phyloP scores from a whole-genome alignment of 2,113 vertebrate genomes.

The Corythoichthys intestinalis region DNA sequence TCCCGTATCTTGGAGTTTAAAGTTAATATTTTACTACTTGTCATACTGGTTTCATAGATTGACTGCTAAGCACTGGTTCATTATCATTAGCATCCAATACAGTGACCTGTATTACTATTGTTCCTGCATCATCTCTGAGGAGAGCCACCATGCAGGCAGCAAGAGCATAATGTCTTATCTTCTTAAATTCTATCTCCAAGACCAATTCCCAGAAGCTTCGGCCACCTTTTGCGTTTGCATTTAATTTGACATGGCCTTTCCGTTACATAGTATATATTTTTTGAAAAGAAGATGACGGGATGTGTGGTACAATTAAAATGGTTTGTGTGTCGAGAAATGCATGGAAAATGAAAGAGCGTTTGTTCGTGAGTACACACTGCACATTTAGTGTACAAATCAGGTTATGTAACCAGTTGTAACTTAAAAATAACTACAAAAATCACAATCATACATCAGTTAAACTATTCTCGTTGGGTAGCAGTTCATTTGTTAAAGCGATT shows the following conservation, averaged over 20 bases:
- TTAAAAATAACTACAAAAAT: too few relatives aligned
- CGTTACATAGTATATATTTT: conserved; percentile 61
- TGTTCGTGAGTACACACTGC: too few relatives aligned
- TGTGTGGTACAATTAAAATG: too few relatives aligned
- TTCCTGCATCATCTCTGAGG: conserved; percentile 57
- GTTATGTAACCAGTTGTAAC: too few relatives aligned
- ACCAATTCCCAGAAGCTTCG: conserved; percentile 40
- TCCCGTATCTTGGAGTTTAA: conserved; percentile 67
- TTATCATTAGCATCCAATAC: conserved; percentile 67
- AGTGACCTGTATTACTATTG: conserved; percentile 50
- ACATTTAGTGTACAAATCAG: too few relatives aligned
- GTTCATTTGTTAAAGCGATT: too few relatives aligned
- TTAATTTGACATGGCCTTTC: conserved; percentile 63
- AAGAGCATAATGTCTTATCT: conserved; percentile 40
- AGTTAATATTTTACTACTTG: conserved; percentile 70
- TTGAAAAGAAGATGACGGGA: too few relatives aligned
- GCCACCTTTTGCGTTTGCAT: conserved; percentile 36
- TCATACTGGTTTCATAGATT: conserved; percentile 63
- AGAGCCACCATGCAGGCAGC: conserved; percentile 58
- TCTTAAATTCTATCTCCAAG: conserved; percentile 61
- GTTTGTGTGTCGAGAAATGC: too few relatives aligned
- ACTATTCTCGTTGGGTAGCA: too few relatives aligned
- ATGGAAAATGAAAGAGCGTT: too few relatives aligned
- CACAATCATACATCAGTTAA: too few relatives aligned
- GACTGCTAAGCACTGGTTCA: conserved; percentile 42